Percentiles rank a stretch among this genome's conserved stretches.
phyloP scores from a whole-genome alignment of 2,888 invertebrate genomes.

The Prostheceraeus crozeri region DNA sequence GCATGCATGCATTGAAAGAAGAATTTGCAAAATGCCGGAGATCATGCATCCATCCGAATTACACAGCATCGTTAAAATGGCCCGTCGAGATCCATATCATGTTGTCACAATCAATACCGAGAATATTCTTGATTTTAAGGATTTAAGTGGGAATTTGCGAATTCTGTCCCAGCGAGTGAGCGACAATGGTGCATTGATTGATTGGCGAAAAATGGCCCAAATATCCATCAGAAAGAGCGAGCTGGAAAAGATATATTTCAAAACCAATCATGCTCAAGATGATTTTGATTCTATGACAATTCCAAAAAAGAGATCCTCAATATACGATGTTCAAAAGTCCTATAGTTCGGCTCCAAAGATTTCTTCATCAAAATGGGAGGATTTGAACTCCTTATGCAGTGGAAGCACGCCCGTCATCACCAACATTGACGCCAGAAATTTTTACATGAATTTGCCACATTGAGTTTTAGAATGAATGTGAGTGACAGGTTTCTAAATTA shows the following conservation, averaged over 20 bases:
- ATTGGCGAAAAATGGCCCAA: constrained; percentile 18
- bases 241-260: constrained; percentile 13
- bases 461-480: too few species aligned
- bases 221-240: background rate
- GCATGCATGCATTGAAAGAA: constrained; percentile 19
- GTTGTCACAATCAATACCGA: background rate
- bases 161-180: constrained; percentile 4
- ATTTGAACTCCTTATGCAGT: constrained; percentile 13
- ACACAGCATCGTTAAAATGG: background rate
- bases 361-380: background rate
- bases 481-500: too few species aligned
- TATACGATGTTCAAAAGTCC: background rate
- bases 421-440: too few species aligned
- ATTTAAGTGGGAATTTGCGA: background rate
- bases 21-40: too few species aligned
- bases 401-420: background rate
- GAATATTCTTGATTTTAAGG: constrained; percentile 3
- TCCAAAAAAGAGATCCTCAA: background rate
- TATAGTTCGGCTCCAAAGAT: background rate
- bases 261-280: background rate
- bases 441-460: too few species aligned
- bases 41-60: too few species aligned
- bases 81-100: background rate
- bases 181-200: background rate
- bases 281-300: constrained; percentile 12